Evolutionary conservation across 2,888 invertebrate genomes (phyloP).

Genomic region (Caenorhabditis auriculariae): DNA sequence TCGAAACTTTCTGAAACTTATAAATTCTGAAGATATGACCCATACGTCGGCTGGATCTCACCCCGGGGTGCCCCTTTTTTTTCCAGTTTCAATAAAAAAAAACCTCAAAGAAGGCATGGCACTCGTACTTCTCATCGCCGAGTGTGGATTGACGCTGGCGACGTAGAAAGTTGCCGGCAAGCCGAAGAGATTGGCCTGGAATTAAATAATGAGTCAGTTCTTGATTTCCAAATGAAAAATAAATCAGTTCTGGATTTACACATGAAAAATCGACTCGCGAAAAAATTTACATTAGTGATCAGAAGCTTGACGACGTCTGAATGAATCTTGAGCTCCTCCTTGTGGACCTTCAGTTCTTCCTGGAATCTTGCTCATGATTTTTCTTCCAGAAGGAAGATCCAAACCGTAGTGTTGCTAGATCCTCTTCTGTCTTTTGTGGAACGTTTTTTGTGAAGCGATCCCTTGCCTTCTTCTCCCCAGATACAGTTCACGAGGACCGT

Average conservation of each 20-base stretch:
- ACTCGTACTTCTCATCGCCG: constrained; percentile 15
- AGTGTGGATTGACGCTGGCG: constrained; percentile 9
- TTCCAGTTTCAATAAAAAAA: no score
- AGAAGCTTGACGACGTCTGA: constrained; percentile 21
- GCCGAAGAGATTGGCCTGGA: constrained; percentile 23
- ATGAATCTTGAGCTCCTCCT: constrained; percentile 22
- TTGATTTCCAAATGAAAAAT: no score
- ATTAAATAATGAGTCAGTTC: background rate
- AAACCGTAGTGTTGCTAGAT: no score
- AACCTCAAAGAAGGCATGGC: constrained; percentile 20
- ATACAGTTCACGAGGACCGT: constrained; percentile 43
- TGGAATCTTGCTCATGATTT: no score
- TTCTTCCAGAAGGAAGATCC: no score
- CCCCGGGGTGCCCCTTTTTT: no score
- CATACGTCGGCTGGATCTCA: no score
- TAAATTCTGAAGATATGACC: no score
- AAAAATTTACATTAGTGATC: constrained; percentile 22
- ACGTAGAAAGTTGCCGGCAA: constrained; percentile 15
- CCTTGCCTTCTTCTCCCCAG: constrained; percentile 35
- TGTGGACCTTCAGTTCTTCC: no score
- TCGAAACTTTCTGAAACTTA: no score
- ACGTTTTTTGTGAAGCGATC: no score
- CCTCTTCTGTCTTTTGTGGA: no score
- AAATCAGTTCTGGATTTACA: background rate
- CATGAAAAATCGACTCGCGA: background rate